phyloP scores from a whole-genome alignment of 1,140 invertebrate genomes.

The Sycophila sp. region DNA sequence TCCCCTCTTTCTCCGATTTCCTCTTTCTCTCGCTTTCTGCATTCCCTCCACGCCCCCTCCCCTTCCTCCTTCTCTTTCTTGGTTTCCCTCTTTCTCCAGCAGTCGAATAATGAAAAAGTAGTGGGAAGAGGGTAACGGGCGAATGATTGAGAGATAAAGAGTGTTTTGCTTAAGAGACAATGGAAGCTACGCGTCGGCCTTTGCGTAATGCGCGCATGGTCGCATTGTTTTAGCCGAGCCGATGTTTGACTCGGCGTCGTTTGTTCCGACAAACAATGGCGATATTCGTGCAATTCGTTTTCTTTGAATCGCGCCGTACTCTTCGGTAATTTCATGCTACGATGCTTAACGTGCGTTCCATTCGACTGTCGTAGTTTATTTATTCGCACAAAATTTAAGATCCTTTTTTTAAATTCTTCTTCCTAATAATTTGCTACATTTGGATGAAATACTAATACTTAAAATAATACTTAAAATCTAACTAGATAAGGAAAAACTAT shows the following conservation, averaged over 20 bases:
- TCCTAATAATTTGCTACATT: too few relatives aligned
- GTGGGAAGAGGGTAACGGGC: not conserved
- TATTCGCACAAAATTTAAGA: too few relatives aligned
- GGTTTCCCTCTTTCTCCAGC: slow-evolving; percentile 6
- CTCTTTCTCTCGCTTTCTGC: too few relatives aligned
- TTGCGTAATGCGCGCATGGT: not conserved
- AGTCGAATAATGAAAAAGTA: slow-evolving; percentile 26
- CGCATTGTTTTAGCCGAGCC: not conserved
- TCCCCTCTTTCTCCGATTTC: not conserved
- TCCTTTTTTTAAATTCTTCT: too few relatives aligned
- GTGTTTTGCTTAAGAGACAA: not conserved
- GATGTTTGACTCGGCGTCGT: not conserved
- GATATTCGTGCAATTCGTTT: not conserved
- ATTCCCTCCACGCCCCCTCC: too few relatives aligned
- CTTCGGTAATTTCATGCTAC: not conserved
- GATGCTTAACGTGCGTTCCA: too few relatives aligned
- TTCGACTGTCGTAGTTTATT: too few relatives aligned
- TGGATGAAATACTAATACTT: too few relatives aligned
- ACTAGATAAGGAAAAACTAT: too few relatives aligned
- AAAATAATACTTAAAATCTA: too few relatives aligned
- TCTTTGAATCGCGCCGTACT: not conserved
- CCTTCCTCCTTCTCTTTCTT: too few relatives aligned
- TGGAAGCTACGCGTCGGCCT: not conserved
- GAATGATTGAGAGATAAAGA: not conserved
- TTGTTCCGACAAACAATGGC: not conserved